These are phyloP conservation scores for Leptosomus discolor DNA, from an alignment of 2,113 vertebrate species.

Conservation along the genomic window DNA sequence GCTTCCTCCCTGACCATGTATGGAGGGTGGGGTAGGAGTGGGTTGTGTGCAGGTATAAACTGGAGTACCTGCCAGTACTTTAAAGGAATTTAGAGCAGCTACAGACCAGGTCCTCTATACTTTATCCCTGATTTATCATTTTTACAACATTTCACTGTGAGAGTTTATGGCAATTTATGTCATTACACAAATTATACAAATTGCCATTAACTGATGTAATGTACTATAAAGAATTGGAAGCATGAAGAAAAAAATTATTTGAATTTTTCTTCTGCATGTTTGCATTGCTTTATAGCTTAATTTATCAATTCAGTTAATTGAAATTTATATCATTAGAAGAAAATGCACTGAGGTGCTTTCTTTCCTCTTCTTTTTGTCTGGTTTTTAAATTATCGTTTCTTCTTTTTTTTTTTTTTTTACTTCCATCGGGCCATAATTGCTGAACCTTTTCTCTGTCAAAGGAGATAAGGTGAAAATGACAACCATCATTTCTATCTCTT, in stretches of 20 bases:
- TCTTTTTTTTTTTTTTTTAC: neutral
- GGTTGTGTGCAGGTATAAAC: neutral
- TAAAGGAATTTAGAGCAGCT: conserved; percentile 6
- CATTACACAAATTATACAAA: conserved; percentile 81
- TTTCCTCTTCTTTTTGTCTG: conserved; percentile 16
- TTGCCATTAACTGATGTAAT: conserved; percentile 79
- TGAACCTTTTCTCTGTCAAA: conserved; percentile 41
- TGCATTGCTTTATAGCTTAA: conserved; percentile 69
- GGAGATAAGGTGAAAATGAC: conserved; percentile 59
- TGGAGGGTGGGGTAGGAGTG: neutral
- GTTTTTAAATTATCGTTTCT: conserved; percentile 37
- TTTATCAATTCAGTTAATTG: conserved; percentile 70
- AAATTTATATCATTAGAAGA: conserved; percentile 66
- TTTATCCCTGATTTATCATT: conserved; percentile 71
- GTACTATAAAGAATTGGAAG: conserved; percentile 76
- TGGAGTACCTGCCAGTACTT: neutral
- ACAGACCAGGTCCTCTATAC: neutral
- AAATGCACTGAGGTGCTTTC: conserved; percentile 39
- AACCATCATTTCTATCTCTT: conserved; percentile 52
- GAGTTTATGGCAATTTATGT: conserved; percentile 75
- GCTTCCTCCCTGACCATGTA: rapidly evolving
- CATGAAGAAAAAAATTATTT: conserved; percentile 74
- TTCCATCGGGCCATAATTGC: neutral
- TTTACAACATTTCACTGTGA: conserved; percentile 68
- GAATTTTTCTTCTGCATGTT: conserved; percentile 74